phyloP scores from a whole-genome alignment of 1,140 invertebrate genomes.

The Copidosoma floridanum region DNA sequence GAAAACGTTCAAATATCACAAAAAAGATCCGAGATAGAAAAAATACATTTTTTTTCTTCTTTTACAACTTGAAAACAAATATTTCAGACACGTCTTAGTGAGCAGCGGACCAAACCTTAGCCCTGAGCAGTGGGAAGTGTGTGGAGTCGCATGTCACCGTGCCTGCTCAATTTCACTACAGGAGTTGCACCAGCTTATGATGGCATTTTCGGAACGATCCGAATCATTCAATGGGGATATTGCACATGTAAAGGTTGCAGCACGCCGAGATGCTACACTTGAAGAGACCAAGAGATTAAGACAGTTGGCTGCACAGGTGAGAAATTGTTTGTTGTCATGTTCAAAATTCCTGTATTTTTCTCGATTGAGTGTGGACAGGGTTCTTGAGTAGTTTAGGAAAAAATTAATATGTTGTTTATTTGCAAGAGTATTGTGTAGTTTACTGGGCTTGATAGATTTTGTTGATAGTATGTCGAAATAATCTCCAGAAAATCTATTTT shows the following conservation, averaged over 20 bases:
- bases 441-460: too few relatives aligned
- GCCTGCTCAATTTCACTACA: slow-evolving; percentile 81
- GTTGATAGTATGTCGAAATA: too few relatives aligned
- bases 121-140: slow-evolving; percentile 80
- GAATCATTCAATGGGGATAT: slow-evolving; percentile 91
- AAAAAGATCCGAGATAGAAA: too few relatives aligned
- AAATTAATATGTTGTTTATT: too few relatives aligned
- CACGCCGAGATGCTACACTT: slow-evolving; percentile 77
- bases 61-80: too few relatives aligned
- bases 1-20: too few relatives aligned
- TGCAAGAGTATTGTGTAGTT: too few relatives aligned
- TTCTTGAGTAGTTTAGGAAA: too few relatives aligned
- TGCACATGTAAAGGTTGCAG: slow-evolving; percentile 90
- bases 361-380: too few relatives aligned
- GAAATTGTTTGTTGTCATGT: neutral
- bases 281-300: slow-evolving; percentile 79
- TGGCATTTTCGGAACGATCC: slow-evolving; percentile 83
- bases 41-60: too few relatives aligned
- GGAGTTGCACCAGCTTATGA: slow-evolving; percentile 79
- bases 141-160: slow-evolving; percentile 74
- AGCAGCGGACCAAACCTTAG: slow-evolving; percentile 79
- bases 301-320: slow-evolving; percentile 81
- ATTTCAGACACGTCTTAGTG: slow-evolving; percentile 74
- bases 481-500: too few relatives aligned
- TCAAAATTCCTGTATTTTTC: neutral